Evolutionary conservation across 2,797 vertebrate species (phyloP).

Genomic region (Sebastes trivittatus): DNA sequence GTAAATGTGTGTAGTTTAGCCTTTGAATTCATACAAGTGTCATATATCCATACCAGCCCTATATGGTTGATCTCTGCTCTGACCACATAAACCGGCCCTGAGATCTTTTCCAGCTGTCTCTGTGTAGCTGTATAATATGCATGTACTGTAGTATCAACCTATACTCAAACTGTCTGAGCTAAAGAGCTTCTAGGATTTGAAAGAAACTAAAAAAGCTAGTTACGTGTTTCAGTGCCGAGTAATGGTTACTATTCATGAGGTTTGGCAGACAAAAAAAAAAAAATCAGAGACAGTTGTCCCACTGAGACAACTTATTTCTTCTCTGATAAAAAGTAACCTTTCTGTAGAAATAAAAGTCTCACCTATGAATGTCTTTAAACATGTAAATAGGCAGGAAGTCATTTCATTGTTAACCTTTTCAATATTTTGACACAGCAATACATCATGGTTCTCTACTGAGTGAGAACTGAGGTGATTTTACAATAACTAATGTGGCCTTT

Average conservation of each 20-base stretch:
- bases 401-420: constrained; percentile 6
- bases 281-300: neutral
- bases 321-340: neutral
- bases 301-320: neutral
- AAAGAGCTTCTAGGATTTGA: neutral
- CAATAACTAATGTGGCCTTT: neutral
- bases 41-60: neutral
- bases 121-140: neutral
- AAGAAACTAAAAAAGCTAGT: neutral
- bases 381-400: neutral
- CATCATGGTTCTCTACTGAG: neutral
- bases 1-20: neutral
- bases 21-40: neutral
- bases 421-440: neutral
- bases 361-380: neutral
- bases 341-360: neutral
- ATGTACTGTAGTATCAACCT: neutral
- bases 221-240: neutral
- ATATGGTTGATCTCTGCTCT: neutral
- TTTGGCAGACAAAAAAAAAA: neutral
- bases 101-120: neutral
- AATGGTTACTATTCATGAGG: neutral
- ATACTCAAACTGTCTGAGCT: neutral
- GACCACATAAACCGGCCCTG: neutral
- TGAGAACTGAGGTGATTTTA: neutral